These are phyloP conservation scores for Temnothorax unifasciatus DNA, from an alignment of 2,888 invertebrate species.

Conservation along the genomic window DNA sequence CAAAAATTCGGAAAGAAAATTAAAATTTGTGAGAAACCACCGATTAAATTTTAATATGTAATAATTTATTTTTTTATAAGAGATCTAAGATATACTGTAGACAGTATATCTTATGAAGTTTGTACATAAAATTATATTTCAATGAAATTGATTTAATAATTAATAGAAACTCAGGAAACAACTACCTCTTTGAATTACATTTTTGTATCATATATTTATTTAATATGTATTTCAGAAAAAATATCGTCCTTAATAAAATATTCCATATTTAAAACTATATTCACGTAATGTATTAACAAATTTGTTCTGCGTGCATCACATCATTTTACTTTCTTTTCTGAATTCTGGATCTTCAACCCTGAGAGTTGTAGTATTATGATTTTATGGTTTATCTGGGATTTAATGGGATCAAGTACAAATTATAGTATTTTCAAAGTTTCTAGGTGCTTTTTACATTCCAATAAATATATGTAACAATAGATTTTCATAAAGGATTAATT, in stretches of 20 bases:
- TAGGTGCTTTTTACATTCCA: neutral
- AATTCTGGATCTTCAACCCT: neutral
- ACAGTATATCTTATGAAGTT: neutral
- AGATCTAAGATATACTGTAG: neutral
- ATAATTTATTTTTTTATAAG: constrained; percentile 6
- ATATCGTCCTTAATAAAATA: neutral
- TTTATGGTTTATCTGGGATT: neutral
- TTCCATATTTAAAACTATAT: neutral
- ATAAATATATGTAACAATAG: neutral
- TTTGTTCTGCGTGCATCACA: too few relatives aligned
- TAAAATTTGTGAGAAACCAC: constrained; percentile 12
- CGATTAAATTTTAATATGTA: constrained; percentile 8
- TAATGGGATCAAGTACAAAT: neutral
- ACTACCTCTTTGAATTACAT: constrained; percentile 26
- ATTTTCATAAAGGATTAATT: too few relatives aligned
- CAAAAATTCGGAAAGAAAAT: constrained; percentile 61
- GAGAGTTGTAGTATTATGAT: neutral
- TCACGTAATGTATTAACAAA: too few relatives aligned
- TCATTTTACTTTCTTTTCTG: neutral
- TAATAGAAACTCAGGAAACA: constrained; percentile 12
- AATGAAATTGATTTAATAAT: constrained; percentile 9
- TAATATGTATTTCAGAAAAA: constrained; percentile 17
- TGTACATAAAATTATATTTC: constrained; percentile 3
- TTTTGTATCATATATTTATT: constrained; percentile 7
- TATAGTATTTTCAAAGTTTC: too few relatives aligned